Evolutionary conservation across 2,113 vertebrate genomes (phyloP).

Genomic region (Enhydra lutris): DNA sequence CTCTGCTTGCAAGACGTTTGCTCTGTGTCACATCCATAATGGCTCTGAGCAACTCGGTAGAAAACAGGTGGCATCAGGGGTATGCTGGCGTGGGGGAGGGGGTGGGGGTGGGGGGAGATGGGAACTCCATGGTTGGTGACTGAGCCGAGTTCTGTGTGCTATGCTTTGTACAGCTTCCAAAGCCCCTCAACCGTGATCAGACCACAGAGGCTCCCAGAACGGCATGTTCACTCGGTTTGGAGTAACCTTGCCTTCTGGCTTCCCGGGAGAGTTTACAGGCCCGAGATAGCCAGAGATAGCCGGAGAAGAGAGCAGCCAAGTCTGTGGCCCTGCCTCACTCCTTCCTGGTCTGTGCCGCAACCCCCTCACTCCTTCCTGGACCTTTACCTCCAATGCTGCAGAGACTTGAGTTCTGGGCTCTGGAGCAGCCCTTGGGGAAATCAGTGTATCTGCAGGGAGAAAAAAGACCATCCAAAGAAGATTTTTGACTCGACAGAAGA

Average conservation of each 20-base stretch:
- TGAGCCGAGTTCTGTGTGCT: neutral
- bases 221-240: neutral
- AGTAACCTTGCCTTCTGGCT: neutral
- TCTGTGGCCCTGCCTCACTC: too few species aligned
- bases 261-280: neutral
- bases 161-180: neutral
- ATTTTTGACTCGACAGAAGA: neutral
- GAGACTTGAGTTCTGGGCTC: neutral
- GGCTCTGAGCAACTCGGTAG: neutral
- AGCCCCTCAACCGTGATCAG: neutral
- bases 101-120: neutral
- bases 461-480: neutral
- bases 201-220: neutral
- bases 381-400: neutral
- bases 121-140: neutral
- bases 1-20: neutral
- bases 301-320: neutral
- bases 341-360: too few species aligned
- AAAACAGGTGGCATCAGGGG: neutral
- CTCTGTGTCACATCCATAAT: neutral
- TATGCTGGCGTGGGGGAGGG: too few species aligned
- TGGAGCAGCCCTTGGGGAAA: neutral
- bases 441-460: neutral
- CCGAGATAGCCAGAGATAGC: neutral
- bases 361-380: neutral